Conservation (phyloP, 2,797 vertebrate species). For the Leucoraja ocellata region DNA sequence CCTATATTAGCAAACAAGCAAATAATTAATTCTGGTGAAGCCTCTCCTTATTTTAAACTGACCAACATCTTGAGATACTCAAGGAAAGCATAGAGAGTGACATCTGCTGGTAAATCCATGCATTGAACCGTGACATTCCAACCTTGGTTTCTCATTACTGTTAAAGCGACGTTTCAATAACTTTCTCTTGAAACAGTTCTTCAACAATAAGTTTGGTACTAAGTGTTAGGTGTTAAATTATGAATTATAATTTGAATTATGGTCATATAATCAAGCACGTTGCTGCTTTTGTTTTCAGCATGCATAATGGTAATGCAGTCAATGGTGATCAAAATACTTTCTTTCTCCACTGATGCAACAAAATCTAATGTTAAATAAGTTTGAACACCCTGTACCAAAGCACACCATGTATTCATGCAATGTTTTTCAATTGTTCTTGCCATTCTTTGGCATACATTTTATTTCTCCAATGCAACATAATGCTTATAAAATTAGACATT, state of each 20-base stretch:
- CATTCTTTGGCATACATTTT: neutral
- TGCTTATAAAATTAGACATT: neutral
- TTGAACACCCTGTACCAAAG: neutral
- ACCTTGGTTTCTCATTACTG: neutral
- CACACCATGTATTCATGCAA: neutral
- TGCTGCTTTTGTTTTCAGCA: neutral
- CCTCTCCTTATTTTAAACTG: neutral
- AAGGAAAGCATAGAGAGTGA: slow-evolving; percentile 27
- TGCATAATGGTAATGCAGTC: neutral
- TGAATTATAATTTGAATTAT: too few species aligned
- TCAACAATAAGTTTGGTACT: neutral
- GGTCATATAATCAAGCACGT: neutral
- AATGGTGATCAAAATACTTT: neutral
- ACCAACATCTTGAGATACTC: neutral
- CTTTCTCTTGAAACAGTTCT: neutral
- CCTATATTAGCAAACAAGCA: neutral
- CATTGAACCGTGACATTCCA: neutral
- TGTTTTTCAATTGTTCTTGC: neutral
- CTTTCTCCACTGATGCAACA: neutral
- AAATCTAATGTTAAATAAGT: neutral
- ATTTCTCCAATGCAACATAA: neutral
- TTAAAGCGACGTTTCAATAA: neutral
- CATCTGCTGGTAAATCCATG: neutral
- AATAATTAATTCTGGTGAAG: neutral
- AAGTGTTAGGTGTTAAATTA: neutral